Evolutionary conservation across 2,113 vertebrate species (phyloP).

Genomic region (Varanus komodoensis): DNA sequence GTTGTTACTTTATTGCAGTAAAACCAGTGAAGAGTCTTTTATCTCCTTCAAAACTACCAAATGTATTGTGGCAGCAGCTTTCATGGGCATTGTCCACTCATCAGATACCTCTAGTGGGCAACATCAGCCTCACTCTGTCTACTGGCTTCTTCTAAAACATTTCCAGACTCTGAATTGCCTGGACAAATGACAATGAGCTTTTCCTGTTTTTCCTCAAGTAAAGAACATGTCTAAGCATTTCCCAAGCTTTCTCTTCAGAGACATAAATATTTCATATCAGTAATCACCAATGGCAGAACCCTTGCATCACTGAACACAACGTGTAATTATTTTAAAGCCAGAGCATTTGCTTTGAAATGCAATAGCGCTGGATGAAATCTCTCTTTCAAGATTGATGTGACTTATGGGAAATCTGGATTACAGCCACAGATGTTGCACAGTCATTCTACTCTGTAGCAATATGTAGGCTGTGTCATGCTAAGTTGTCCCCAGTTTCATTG

Average conservation of each 20-base stretch:
- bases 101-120: too few species aligned
- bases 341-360: conserved; percentile 21
- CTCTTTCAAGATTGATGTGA: neutral
- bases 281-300: conserved; percentile 17
- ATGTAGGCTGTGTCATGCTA: neutral
- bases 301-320: neutral
- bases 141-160: neutral
- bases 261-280: conserved; percentile 26
- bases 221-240: conserved; percentile 20
- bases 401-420: neutral
- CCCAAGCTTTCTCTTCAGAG: neutral
- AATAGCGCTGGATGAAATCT: neutral
- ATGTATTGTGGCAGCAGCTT: too few species aligned
- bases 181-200: neutral
- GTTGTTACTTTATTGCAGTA: too few species aligned
- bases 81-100: too few species aligned
- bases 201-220: neutral
- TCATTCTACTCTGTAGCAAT: neutral
- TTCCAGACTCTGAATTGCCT: conserved; percentile 1
- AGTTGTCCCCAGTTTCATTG: neutral
- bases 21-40: too few species aligned
- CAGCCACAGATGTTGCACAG: neutral
- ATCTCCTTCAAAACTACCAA: too few species aligned
- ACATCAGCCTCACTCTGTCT: too few species aligned
- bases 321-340: conserved; percentile 27